Evolutionary conservation across 2,797 vertebrate genomes (phyloP), one percentile per base, ranked within the genome.

Genomic region (Erithacus rubecula): DNA sequence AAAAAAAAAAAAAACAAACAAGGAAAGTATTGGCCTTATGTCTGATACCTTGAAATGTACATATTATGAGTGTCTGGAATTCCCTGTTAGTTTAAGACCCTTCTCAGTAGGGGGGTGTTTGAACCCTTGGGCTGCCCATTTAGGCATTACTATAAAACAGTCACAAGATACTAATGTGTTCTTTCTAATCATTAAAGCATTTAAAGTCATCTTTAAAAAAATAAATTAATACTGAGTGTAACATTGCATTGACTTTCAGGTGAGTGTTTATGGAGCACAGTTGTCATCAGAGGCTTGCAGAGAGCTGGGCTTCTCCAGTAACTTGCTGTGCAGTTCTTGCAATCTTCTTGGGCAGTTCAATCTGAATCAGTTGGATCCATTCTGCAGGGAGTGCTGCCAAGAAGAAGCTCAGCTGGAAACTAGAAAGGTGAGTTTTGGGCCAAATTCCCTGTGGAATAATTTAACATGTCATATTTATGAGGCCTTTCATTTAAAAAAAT

Each of bases 261-360:
- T 99, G 47, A 98, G 98, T 26, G 95, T 98, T 7, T 98, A 98
- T 8, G 98, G 99, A 51, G 97, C 98, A 39, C 98, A 99, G 30
- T 88, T 99, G 91, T 98, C 99, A 5, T 99, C 99, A 1, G 99
- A 99, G 97, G 98, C 98, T 3, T 99, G 99, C 98, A 98, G 99
- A 91, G 99, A 99, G 70, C 92, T 99, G 81, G 99, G 99, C 59
- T 99, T 99, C 97, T 99, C 99, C 97, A 99, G 99, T 98, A 99
- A 99, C 97, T 98, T 99, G 96, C 98, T 99, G 68, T 99, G 99
- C 96, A 99, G 98, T 97, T 99, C 99, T 90, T 99, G 99, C 97
- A 99, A 98, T 94, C 98, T 99, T 82, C 99, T 99, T 44, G 98
- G 98, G 47, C 98, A 99, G 97, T 99, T 99, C 97, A 98, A 68